Conservation (phyloP, 2,888 invertebrate species). For the Boloria euphrosyne region DNA sequence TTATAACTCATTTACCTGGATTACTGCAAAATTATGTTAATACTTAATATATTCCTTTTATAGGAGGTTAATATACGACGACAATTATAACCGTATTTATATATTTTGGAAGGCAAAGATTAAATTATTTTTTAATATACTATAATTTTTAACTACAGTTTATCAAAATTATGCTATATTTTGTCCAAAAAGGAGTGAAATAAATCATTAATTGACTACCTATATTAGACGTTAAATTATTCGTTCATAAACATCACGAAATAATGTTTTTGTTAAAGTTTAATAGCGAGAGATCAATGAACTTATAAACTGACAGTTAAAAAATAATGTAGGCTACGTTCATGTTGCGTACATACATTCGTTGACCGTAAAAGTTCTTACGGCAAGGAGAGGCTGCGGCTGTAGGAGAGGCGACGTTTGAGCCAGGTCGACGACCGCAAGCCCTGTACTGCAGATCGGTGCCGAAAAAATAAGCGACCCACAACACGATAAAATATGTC, state of each 20-base stretch:
- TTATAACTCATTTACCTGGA: neutral
- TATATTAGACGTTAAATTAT: neutral
- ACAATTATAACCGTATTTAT: no score
- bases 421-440: constrained; percentile 60
- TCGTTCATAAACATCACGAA: constrained; percentile 55
- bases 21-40: constrained; percentile 1
- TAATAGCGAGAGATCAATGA: constrained; percentile 73
- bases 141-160: no score
- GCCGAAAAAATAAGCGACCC: constrained; percentile 80
- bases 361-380: constrained; percentile 80
- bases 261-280: constrained; percentile 75
- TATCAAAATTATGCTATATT: no score
- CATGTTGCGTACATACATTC: constrained; percentile 76
- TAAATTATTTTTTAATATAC: no score
- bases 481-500: constrained; percentile 71
- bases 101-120: no score
- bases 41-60: neutral
- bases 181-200: neutral
- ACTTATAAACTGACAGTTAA: constrained; percentile 79
- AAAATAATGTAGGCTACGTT: constrained; percentile 82
- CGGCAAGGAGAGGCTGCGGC: constrained; percentile 58
- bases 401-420: constrained; percentile 42
- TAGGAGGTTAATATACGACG: no score
- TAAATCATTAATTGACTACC: neutral
- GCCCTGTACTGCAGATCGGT: constrained; percentile 71